Conservation (phyloP, 2,113 vertebrate genomes). For the Astatotilapia flaviijosephi region DNA sequence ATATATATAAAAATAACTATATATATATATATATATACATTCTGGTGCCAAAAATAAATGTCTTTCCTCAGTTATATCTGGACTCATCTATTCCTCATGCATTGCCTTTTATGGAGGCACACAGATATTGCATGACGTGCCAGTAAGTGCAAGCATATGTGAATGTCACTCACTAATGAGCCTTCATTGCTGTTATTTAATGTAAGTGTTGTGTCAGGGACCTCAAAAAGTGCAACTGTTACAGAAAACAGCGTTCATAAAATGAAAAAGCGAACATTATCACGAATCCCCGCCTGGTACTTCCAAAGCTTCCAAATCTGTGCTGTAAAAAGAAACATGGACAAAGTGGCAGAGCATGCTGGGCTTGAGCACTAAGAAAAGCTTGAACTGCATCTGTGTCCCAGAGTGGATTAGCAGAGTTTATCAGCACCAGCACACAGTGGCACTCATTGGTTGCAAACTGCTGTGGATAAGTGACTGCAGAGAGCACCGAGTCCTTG, state of each 20-base stretch:
- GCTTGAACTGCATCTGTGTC: conserved; percentile 4
- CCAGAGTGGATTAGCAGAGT: conserved; percentile 57
- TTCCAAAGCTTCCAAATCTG: neutral
- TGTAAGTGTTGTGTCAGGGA: neutral
- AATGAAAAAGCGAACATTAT: conserved; percentile 13
- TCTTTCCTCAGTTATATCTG: neutral
- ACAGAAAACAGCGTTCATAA: neutral
- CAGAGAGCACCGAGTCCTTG: conserved; percentile 28
- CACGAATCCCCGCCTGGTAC: neutral
- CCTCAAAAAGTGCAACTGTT: neutral
- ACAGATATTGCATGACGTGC: neutral
- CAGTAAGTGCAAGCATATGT: neutral
- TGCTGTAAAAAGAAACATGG: conserved; percentile 2
- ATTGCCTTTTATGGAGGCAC: neutral
- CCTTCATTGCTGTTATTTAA: neutral
- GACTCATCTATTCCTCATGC: neutral
- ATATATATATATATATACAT: neutral
- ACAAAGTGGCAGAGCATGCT: neutral
- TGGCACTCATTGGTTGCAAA: conserved; percentile 15
- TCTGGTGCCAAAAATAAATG: neutral
- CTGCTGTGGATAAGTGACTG: conserved; percentile 40
- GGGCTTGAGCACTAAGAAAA: conserved; percentile 9
- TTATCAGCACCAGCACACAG: conserved; percentile 55
- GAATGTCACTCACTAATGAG: neutral
- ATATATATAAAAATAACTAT: too few species aligned